Evolutionary conservation across 2,113 vertebrate species (phyloP).

Genomic region (Arenaria interpres): DNA sequence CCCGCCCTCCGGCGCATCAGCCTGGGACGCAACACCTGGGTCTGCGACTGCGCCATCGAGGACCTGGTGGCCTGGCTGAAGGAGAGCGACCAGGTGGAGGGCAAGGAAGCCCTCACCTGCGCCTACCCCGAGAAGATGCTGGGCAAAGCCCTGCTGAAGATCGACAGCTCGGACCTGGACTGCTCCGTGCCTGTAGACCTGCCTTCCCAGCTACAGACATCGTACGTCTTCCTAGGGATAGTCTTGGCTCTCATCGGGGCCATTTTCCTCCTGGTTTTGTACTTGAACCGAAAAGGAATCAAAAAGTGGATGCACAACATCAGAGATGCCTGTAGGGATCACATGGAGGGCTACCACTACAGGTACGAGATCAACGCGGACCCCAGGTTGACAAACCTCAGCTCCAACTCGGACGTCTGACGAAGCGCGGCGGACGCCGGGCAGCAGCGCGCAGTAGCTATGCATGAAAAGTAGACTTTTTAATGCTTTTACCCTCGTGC

Average conservation of each 20-base stretch:
- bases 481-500: slow-evolving; percentile 53
- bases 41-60: slow-evolving; percentile 84
- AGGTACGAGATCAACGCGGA: slow-evolving; percentile 96
- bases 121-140: slow-evolving; percentile 75
- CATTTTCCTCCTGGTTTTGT: slow-evolving; percentile 96
- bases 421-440: not conserved
- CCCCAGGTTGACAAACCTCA: slow-evolving; percentile 91
- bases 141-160: slow-evolving; percentile 73
- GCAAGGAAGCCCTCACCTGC: slow-evolving; percentile 78
- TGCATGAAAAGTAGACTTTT: slow-evolving; percentile 85
- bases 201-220: slow-evolving; percentile 89
- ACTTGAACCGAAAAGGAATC: slow-evolving; percentile 97
- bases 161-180: slow-evolving; percentile 74
- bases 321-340: slow-evolving; percentile 96
- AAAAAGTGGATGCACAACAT: slow-evolving; percentile 98
- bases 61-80: slow-evolving; percentile 88
- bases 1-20: slow-evolving; percentile 62
- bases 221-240: slow-evolving; percentile 93
- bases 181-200: slow-evolving; percentile 69
- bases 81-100: slow-evolving; percentile 74
- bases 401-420: slow-evolving; percentile 94
- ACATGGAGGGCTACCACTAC: slow-evolving; percentile 99
- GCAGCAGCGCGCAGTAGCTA: slow-evolving; percentile 47
- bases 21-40: slow-evolving; percentile 85
- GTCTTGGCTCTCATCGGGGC: slow-evolving; percentile 95